These are phyloP conservation scores for Dicranocentrus wangi DNA, from an alignment of 2,888 invertebrate species.

Conservation along the genomic window DNA sequence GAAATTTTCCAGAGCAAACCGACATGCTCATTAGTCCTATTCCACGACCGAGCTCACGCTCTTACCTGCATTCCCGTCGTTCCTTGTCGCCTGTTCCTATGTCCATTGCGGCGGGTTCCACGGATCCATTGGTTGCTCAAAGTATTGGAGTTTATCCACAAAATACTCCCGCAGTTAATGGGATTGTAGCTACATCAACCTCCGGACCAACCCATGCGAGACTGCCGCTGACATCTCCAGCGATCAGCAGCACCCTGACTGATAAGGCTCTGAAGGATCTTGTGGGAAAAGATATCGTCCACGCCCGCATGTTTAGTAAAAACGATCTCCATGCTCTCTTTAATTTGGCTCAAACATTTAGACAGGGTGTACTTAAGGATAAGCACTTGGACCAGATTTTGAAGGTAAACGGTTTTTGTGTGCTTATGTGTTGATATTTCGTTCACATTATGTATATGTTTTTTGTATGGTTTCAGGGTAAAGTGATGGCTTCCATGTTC, in stretches of 20 bases:
- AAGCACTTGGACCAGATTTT: conserved; percentile 88
- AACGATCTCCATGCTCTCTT: conserved; percentile 94
- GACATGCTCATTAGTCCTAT: conserved; percentile 56
- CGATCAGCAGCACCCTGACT: conserved; percentile 37
- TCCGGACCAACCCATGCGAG: conserved; percentile 29
- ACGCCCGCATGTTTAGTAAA: conserved; percentile 89
- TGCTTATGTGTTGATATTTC: neutral
- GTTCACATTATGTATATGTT: neutral
- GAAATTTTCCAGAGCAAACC: conserved; percentile 33
- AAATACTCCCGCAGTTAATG: neutral
- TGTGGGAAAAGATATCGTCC: conserved; percentile 86
- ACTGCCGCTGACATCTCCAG: conserved; percentile 62
- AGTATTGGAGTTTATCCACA: neutral
- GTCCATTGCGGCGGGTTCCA: too few species aligned
- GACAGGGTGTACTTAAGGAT: conserved; percentile 87
- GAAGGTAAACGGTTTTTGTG: conserved; percentile 76
- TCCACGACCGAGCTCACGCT: conserved; percentile 63
- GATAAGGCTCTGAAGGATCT: conserved; percentile 74
- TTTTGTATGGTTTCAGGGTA: conserved; percentile 79
- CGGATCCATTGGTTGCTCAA: neutral
- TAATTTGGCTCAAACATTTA: conserved; percentile 91
- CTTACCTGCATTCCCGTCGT: conserved; percentile 58
- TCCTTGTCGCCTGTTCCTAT: conserved; percentile 61
- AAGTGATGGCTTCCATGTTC: conserved; percentile 96
- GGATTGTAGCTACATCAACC: conserved; percentile 5